phyloP scores from a whole-genome alignment of 2,797 vertebrate genomes.

The Sebastes elongatus region DNA sequence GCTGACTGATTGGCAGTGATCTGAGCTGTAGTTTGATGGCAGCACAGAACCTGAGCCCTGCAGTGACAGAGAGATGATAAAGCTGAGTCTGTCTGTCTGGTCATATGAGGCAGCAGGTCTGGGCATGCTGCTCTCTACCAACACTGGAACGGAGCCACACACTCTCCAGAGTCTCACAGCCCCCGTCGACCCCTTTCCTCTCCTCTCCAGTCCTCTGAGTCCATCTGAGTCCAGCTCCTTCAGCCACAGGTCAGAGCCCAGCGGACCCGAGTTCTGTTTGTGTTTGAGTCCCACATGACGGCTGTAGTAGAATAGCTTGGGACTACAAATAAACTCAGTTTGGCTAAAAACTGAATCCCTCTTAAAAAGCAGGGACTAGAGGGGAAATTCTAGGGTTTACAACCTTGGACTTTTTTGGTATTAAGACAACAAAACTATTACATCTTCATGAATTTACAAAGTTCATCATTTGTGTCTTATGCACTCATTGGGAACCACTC shows the following conservation, averaged over 20 bases:
- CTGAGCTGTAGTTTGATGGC: neutral
- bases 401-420: neutral
- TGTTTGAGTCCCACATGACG: constrained; percentile 25
- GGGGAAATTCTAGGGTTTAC: constrained; percentile 1
- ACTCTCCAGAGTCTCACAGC: constrained; percentile 33
- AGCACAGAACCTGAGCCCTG: neutral
- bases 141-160: constrained; percentile 43
- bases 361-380: neutral
- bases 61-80: neutral
- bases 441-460: neutral
- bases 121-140: constrained; percentile 36
- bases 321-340: constrained; percentile 14
- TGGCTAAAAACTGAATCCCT: neutral
- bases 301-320: constrained; percentile 9
- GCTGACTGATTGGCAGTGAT: constrained; percentile 2
- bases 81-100: neutral
- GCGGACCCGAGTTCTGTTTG: neutral
- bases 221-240: neutral
- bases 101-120: constrained; percentile 46
- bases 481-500: neutral
- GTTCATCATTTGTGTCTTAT: neutral
- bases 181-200: constrained; percentile 11
- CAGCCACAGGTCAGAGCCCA: neutral
- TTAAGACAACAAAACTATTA: neutral
- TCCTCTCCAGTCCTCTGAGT: constrained; percentile 4